These are phyloP conservation scores for Sciaenops ocellatus DNA, from an alignment of 2,797 vertebrate species.

Conservation along the genomic window DNA sequence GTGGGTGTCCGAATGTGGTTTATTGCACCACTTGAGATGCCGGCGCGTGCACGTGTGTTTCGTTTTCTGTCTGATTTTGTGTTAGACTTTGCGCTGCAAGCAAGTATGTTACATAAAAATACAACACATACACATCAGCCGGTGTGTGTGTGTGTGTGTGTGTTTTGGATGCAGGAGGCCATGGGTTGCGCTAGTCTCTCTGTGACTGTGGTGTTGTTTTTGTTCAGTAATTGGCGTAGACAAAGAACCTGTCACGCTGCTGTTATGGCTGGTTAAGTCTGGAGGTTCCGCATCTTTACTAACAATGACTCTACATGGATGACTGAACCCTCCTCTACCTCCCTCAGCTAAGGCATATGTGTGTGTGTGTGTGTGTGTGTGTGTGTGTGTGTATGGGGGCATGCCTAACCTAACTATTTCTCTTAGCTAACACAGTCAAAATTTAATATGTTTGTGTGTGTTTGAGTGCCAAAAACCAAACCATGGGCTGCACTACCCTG, in stretches of 20 bases:
- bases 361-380: conserved; percentile 41
- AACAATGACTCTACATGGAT: conserved; percentile 81
- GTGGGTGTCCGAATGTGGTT: conserved; percentile 78
- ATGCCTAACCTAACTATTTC: conserved; percentile 30
- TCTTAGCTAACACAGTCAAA: conserved; percentile 36
- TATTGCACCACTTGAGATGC: conserved; percentile 68
- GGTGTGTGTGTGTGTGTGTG: conserved; percentile 14
- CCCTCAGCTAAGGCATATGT: conserved; percentile 55
- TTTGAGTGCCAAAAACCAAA: conserved; percentile 29
- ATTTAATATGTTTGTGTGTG: conserved; percentile 41
- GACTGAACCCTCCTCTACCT: conserved; percentile 73
- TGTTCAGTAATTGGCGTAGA: conserved; percentile 82
- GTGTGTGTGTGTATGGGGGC: conserved; percentile 17
- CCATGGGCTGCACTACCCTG: conserved; percentile 14
- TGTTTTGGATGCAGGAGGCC: conserved; percentile 64
- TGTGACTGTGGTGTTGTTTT: conserved; percentile 70
- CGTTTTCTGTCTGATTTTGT: conserved; percentile 33
- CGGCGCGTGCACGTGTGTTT: conserved; percentile 35
- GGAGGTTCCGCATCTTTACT: conserved; percentile 81
- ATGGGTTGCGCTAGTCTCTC: conserved; percentile 63
- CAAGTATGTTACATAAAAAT: conserved; percentile 43
- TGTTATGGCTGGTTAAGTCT: conserved; percentile 79
- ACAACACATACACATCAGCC: conserved; percentile 11
- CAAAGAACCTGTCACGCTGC: conserved; percentile 81
- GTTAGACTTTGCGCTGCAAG: conserved; percentile 31